Base-by-base conservation (phyloP, 2,113 vertebrate genomes). In the Misgurnus mizolepis region DNA sequence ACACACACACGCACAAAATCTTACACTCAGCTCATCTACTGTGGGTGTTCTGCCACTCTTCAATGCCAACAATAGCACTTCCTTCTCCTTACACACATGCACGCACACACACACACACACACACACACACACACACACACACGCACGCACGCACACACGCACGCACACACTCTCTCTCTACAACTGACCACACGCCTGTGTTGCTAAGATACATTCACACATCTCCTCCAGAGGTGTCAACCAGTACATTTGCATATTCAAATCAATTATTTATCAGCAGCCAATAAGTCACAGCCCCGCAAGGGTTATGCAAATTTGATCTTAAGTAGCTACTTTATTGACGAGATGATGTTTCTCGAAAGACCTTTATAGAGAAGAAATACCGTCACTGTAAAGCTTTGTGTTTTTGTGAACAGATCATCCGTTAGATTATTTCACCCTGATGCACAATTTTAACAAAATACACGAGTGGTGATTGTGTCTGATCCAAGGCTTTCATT, bases 121-220 rank as follows among this genome's bases (percentile, higher is more conserved):
- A 70, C 45, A 61, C 40, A 58, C 61, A 22, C 67, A 11, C 6
- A 45, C 15, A 5, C 15, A 49, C 69, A 79, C 45, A 66, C 53
- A 61, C 73, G 41, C 47, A 56, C 39, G 60, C 40, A 56, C 65
- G 67, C 68, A 14, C 61, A 65, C 61, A 79, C 45, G 62, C 55
- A 80, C 78, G 76, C 60, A 7, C 65, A 22, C 81, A 86, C 82
- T 56, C 53, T 82, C 78, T 68, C 65, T 76, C 56, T 65, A 90
- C 89, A 87, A 90, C 88, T 91, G 91, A 91, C 90, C 90, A 81
- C 88, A 86, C 85, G 85, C 86, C 82, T 71, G 82, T 79, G 91
- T 93, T 93, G 92, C 92, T 92, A 91, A 91, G 92, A 86, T 92
- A 91, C 91, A 86, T 89, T 86, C 87, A 67, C 85, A 89, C 87